Evolutionary conservation across 2,888 invertebrate genomes (phyloP).

Genomic region (Nowickia ferox): DNA sequence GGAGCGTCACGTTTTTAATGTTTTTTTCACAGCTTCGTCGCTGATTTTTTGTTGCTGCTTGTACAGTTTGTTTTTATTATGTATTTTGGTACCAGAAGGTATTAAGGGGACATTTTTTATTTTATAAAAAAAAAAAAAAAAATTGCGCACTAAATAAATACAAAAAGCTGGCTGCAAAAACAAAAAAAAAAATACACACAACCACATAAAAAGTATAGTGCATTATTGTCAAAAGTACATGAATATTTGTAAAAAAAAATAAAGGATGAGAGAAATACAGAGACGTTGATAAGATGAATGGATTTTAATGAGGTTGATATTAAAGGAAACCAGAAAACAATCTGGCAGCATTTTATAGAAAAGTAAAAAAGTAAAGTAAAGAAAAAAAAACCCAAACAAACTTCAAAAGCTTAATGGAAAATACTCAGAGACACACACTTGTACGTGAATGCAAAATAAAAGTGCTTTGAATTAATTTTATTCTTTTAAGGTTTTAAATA

Average conservation of each 20-base stretch:
- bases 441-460: conserved; percentile 13
- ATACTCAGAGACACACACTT: conserved; percentile 10
- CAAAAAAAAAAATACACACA: too few species aligned
- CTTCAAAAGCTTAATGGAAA: conserved; percentile 59
- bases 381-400: conserved; percentile 5
- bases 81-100: conserved; percentile 17
- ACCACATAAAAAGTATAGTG: background rate
- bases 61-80: background rate
- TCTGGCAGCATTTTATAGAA: conserved; percentile 49
- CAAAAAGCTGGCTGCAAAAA: conserved; percentile 20
- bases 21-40: conserved; percentile 64
- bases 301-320: conserved; percentile 64
- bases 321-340: conserved; percentile 55
- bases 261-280: conserved; percentile 25
- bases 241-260: conserved; percentile 22
- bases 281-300: conserved; percentile 64
- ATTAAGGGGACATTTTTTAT: conserved; percentile 56
- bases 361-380: conserved; percentile 11
- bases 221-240: conserved; percentile 55
- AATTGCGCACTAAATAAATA: conserved; percentile 40
- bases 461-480: conserved; percentile 17
- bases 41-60: conserved; percentile 6
- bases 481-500: conserved; percentile 22
- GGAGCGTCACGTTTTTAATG: conserved; percentile 71
- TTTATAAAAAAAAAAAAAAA: conserved; percentile 23